Percentiles rank a stretch among this genome's conserved stretches.
These are phyloP conservation scores for Aradus depressus DNA, from an alignment of 2,888 invertebrate genomes.

Conservation along the genomic window DNA sequence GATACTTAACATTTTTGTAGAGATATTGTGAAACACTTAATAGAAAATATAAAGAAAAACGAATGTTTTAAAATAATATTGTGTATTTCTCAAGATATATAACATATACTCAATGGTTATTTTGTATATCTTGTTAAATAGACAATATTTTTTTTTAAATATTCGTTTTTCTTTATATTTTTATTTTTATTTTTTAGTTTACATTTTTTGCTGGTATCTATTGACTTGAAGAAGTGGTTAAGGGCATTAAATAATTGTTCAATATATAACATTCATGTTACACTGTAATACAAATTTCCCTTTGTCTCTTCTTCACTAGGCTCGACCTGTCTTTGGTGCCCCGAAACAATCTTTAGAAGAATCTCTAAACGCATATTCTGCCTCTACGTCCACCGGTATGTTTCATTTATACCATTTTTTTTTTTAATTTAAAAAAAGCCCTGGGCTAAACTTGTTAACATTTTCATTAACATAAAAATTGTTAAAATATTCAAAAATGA, in stretches of 20 bases:
- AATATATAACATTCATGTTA: neutral
- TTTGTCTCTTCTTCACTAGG: slow-evolving; percentile 17
- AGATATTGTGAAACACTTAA: no score
- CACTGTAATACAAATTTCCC: neutral
- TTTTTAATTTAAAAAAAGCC: slow-evolving; percentile 7
- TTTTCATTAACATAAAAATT: slow-evolving; percentile 3
- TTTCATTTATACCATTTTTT: neutral
- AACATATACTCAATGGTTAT: no score
- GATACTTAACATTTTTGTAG: no score
- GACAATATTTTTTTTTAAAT: no score
- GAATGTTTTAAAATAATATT: no score
- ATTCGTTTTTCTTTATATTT: no score
- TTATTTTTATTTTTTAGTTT: no score
- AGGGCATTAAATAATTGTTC: no score
- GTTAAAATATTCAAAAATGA: no score
- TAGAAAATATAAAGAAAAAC: no score
- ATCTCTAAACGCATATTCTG: slow-evolving; percentile 47
- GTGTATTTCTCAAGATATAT: no score
- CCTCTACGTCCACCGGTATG: slow-evolving; percentile 22
- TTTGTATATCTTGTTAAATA: no score
- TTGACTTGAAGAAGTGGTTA: slow-evolving; percentile 4
- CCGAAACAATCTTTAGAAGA: slow-evolving; percentile 67
- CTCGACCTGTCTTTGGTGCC: slow-evolving; percentile 34
- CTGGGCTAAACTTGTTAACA: slow-evolving; percentile 16
- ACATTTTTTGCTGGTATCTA: neutral